Evolutionary conservation across 2,888 invertebrate genomes (phyloP).

Genomic region (Drosophila neutralis): DNA sequence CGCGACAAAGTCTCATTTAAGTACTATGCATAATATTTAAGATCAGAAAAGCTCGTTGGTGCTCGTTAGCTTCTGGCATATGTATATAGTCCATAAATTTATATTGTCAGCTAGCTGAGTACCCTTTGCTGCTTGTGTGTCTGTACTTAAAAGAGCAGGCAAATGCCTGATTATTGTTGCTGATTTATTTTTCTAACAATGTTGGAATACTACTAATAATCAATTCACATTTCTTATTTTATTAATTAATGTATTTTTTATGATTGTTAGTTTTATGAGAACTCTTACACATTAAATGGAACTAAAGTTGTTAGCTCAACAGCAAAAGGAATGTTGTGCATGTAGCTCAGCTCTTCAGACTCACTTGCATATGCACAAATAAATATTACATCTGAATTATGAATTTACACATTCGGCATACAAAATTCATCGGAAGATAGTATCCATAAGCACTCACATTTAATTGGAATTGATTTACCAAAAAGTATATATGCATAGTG

Average conservation of each 20-base stretch:
- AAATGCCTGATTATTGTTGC: background rate
- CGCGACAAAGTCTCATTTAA: constrained; percentile 53
- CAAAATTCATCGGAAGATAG: background rate
- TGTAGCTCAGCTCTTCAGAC: background rate
- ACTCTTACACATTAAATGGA: background rate
- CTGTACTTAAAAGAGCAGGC: background rate
- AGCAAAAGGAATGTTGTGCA: background rate
- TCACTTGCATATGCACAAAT: background rate
- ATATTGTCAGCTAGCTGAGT: constrained; percentile 8
- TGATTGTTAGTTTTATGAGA: background rate
- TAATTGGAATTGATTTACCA: constrained; percentile 16
- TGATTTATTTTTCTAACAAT: background rate
- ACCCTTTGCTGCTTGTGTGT: background rate
- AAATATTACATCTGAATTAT: constrained; percentile 4
- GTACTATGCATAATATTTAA: constrained; percentile 64
- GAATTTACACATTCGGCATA: background rate
- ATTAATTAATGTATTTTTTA: background rate
- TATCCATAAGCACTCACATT: background rate
- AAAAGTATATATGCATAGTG: background rate
- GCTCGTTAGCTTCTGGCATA: background rate
- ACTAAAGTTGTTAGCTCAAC: background rate
- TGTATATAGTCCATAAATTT: background rate
- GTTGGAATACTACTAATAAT: background rate
- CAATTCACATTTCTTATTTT: background rate
- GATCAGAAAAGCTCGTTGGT: constrained; percentile 20